Conservation (phyloP, 2,797 vertebrate species). For the Apogon hyalosoma region DNA sequence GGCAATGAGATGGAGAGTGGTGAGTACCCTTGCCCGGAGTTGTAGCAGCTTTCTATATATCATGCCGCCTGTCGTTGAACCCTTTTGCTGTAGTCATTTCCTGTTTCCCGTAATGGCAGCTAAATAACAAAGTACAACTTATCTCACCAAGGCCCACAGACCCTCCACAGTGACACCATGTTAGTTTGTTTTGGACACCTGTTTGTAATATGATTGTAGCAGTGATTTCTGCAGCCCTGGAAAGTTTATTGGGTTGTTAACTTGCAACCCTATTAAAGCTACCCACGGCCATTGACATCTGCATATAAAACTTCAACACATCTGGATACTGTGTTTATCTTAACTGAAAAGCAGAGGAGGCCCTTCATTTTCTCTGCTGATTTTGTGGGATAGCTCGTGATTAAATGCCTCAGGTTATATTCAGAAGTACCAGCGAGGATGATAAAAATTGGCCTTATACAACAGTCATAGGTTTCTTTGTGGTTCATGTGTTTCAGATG, state of each 20-base stretch:
- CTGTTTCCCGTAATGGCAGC: conserved; percentile 41
- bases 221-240: not conserved
- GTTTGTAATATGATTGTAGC: not conserved
- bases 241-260: not conserved
- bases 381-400: conserved; percentile 77
- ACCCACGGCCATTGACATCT: conserved; percentile 1
- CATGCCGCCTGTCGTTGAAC: conserved; percentile 2
- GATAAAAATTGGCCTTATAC: conserved; percentile 52
- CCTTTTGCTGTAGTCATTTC: conserved; percentile 47
- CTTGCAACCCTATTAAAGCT: not conserved
- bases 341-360: conserved; percentile 33
- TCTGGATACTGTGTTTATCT: conserved; percentile 20
- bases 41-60: conserved; percentile 16
- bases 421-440: conserved; percentile 53
- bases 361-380: conserved; percentile 47
- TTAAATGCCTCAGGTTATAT: conserved; percentile 68
- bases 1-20: conserved; percentile 93
- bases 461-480: conserved; percentile 66
- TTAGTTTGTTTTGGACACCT: not conserved
- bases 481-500: conserved; percentile 43
- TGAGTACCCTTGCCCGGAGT: conserved; percentile 70
- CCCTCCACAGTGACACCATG: not conserved
- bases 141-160: conserved; percentile 32
- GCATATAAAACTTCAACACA: not conserved
- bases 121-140: conserved; percentile 2